Percentiles rank a stretch among this genome's conserved stretches.
These are phyloP conservation scores for Eupithecia dodoneata DNA, from an alignment of 2,888 invertebrate genomes.

Conservation along the genomic window DNA sequence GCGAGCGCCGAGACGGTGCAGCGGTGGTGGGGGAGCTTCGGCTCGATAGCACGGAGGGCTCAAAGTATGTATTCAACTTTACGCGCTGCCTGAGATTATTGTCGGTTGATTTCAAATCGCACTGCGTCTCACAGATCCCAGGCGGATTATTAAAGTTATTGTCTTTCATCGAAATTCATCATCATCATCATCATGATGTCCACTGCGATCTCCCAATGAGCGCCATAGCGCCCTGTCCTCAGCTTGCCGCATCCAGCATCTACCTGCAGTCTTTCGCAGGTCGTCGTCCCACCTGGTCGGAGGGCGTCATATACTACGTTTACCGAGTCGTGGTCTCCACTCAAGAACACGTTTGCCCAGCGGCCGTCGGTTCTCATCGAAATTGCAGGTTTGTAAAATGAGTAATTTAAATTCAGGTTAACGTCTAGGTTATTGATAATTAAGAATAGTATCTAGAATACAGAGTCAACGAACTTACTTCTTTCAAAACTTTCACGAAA, in stretches of 20 bases:
- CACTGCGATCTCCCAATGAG: no score
- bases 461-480: background rate
- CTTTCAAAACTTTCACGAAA: background rate
- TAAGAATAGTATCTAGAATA: background rate
- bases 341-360: no score
- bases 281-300: no score
- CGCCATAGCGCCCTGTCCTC: no score
- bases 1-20: background rate
- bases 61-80: constrained; percentile 16
- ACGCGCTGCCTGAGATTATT: background rate
- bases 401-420: background rate
- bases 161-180: background rate
- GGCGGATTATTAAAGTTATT: background rate
- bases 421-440: background rate
- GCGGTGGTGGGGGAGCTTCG: no score
- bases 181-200: no score
- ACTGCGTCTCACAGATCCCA: background rate
- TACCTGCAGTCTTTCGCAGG: no score
- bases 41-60: constrained; percentile 7
- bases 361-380: background rate
- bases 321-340: no score
- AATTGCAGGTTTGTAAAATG: background rate
- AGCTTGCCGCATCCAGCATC: no score
- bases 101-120: constrained; percentile 13
- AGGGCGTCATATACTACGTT: no score